phyloP scores from a whole-genome alignment of 2,113 vertebrate genomes.

The Phylloscopus whistleri region DNA sequence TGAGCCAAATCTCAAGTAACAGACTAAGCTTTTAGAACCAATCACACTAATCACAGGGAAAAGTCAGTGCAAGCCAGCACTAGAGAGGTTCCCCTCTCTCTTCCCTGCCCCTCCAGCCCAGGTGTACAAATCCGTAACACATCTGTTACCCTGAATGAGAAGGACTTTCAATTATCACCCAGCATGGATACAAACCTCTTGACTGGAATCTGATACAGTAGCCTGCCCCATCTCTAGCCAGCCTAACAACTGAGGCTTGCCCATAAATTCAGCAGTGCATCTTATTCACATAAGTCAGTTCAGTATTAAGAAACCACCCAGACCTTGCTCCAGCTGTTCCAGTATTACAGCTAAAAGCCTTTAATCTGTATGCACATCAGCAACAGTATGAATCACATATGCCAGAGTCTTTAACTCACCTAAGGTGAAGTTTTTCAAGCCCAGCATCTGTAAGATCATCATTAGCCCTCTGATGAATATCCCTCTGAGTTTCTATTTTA shows the following conservation, averaged over 20 bases:
- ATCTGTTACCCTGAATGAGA: not conserved
- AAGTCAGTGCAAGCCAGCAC: not conserved
- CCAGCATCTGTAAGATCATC: constrained; percentile 96
- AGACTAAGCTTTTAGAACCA: not conserved
- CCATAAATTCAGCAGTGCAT: not conserved
- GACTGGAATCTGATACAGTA: not conserved
- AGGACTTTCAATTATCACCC: fast-evolving
- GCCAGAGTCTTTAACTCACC: constrained; percentile 66
- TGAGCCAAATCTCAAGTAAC: not conserved
- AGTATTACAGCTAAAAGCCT: not conserved
- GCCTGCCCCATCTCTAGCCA: not conserved
- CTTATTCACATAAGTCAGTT: not conserved
- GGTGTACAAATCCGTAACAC: not conserved
- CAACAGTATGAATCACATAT: not conserved
- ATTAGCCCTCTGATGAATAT: constrained; percentile 98
- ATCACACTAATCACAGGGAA: not conserved
- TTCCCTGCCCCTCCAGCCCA: not conserved
- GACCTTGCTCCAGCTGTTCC: not conserved
- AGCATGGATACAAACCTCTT: not conserved
- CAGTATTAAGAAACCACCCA: not conserved
- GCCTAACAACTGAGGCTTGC: not conserved
- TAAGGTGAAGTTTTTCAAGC: constrained; percentile 97
- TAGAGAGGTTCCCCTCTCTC: not conserved
- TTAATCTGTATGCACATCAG: not conserved
- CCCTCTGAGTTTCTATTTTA: constrained; percentile 99